A percentile compares a stretch with the other conserved stretches of the same genome.
These are phyloP conservation scores for Doris montereyensis DNA, from an alignment of 2,888 invertebrate species.

Conservation along the genomic window DNA sequence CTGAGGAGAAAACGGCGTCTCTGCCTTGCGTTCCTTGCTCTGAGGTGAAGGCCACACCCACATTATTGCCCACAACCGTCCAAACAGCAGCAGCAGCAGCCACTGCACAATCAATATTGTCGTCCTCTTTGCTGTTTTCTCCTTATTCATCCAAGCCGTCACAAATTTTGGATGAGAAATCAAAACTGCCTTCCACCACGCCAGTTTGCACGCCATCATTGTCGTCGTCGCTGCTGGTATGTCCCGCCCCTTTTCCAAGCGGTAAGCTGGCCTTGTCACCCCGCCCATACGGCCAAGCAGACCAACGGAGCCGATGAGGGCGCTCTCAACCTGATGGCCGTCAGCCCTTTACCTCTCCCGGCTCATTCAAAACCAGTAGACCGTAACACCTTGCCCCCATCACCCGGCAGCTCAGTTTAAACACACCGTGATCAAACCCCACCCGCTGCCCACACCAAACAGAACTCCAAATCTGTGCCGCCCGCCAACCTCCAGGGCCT, in stretches of 20 bases:
- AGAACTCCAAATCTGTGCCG: conserved; percentile 3
- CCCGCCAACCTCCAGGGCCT: conserved; percentile 3
- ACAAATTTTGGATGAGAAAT: too few relatives aligned
- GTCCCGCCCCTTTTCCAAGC: too few relatives aligned
- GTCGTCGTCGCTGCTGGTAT: background rate
- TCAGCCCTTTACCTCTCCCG: conserved; percentile 26
- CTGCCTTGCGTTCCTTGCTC: too few relatives aligned
- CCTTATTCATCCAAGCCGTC: too few relatives aligned
- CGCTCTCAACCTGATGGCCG: background rate
- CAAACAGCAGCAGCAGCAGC: background rate
- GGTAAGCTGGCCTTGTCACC: too few relatives aligned
- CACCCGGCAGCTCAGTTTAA: too few relatives aligned
- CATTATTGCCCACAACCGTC: too few relatives aligned
- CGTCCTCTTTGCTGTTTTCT: conserved; percentile 39
- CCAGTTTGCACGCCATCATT: too few relatives aligned
- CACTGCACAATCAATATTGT: conserved; percentile 20
- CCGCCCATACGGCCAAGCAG: too few relatives aligned
- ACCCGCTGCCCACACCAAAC: conserved; percentile 35
- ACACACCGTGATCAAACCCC: conserved; percentile 27
- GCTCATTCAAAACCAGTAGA: conserved; percentile 34
- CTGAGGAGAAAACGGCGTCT: background rate
- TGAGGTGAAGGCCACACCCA: too few relatives aligned
- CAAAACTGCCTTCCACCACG: too few relatives aligned
- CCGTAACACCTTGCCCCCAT: conserved; percentile 41
- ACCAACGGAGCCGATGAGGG: background rate